A percentile compares a stretch with the other conserved stretches of the same genome.
These are phyloP conservation scores for Zhengitettix transpicula DNA, from an alignment of 2,888 invertebrate genomes.

Conservation along the genomic window DNA sequence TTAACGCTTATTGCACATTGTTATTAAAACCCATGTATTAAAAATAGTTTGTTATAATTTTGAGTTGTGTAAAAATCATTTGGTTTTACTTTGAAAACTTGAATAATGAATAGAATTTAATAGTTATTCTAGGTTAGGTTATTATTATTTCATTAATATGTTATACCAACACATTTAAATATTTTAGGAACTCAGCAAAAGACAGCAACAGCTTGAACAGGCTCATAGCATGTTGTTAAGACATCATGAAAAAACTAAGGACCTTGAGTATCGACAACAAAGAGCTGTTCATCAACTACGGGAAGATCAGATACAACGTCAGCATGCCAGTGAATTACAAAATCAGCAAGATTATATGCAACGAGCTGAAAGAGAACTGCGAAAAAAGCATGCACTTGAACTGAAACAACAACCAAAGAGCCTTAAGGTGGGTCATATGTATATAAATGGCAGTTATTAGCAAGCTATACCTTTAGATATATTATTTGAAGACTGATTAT, in stretches of 20 bases:
- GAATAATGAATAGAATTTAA: too few relatives aligned
- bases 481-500: too few relatives aligned
- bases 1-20: too few relatives aligned
- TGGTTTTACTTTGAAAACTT: too few relatives aligned
- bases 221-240: constrained; percentile 85
- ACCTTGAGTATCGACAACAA: constrained; percentile 89
- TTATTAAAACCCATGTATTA: too few relatives aligned
- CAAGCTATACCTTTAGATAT: too few relatives aligned
- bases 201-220: constrained; percentile 87
- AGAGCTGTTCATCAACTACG: constrained; percentile 83
- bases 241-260: constrained; percentile 94
- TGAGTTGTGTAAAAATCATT: too few relatives aligned
- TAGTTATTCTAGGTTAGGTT: too few relatives aligned
- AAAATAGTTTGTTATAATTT: too few relatives aligned
- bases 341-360: constrained; percentile 96
- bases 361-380: constrained; percentile 80
- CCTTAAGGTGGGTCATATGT: constrained; percentile 62
- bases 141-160: too few relatives aligned
- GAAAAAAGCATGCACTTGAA: constrained; percentile 92
- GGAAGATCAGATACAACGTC: constrained; percentile 73
- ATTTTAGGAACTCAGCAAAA: constrained; percentile 76
- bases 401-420: constrained; percentile 97
- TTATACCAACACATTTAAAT: too few relatives aligned
- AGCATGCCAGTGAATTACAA: constrained; percentile 85
- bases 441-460: background rate